phyloP scores from a whole-genome alignment of 2,888 invertebrate genomes.

The Lacanobia wlatinum region DNA sequence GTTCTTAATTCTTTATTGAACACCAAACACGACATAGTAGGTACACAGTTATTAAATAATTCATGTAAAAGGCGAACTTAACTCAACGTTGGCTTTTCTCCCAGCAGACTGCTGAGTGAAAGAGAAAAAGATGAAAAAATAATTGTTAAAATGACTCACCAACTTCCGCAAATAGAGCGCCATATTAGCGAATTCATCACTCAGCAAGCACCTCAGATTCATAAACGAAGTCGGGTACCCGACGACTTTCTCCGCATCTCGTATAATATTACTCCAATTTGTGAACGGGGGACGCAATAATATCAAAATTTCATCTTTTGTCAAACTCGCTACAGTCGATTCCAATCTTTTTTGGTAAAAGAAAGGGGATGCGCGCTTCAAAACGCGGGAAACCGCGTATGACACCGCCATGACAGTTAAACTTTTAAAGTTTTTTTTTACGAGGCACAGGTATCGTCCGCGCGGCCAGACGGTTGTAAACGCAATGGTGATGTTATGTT shows the following conservation, averaged over 20 bases:
- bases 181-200: conserved; percentile 92
- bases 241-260: conserved; percentile 89
- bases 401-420: conserved; percentile 77
- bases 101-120: neutral
- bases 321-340: conserved; percentile 86
- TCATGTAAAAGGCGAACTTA: too few relatives aligned
- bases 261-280: conserved; percentile 87
- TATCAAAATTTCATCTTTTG: conserved; percentile 87
- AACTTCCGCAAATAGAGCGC: conserved; percentile 88
- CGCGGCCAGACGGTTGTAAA: conserved; percentile 48
- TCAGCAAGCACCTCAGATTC: conserved; percentile 91
- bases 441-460: conserved; percentile 50
- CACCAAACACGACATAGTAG: too few relatives aligned
- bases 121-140: neutral
- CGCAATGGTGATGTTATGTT: conserved; percentile 66
- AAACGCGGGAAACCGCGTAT: conserved; percentile 82
- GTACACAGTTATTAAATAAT: too few relatives aligned
- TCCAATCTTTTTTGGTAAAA: conserved; percentile 85
- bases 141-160: conserved; percentile 77
- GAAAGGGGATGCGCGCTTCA: conserved; percentile 81
- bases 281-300: conserved; percentile 85
- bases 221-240: conserved; percentile 91
- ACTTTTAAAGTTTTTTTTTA: conserved; percentile 60
- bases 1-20: too few relatives aligned
- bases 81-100: too few relatives aligned